Evolutionary conservation across 2,888 invertebrate species (phyloP).

Genomic region (Myopa tessellatipennis): DNA sequence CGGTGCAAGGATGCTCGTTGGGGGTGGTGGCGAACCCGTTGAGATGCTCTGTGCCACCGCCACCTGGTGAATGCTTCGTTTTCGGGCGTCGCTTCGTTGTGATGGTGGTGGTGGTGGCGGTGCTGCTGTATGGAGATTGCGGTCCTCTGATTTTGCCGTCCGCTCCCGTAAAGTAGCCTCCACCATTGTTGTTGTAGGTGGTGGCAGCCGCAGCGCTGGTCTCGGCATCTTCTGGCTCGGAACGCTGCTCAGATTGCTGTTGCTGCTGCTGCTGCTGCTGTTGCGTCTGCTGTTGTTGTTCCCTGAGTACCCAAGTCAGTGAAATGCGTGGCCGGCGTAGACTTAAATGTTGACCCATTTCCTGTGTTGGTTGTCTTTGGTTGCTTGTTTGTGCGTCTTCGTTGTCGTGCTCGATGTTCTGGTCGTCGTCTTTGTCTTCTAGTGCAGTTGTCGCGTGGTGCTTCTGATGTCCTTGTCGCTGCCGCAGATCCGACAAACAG

Average conservation of each 20-base stretch:
- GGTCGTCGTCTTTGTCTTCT: slow-evolving; percentile 17
- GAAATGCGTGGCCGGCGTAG: slow-evolving; percentile 75
- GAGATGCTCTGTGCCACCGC: slow-evolving; percentile 51
- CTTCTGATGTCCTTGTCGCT: slow-evolving; percentile 30
- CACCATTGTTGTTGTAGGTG: slow-evolving; percentile 12
- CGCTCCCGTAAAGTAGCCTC: neutral
- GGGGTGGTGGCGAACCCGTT: slow-evolving; percentile 64
- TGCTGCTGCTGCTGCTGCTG: slow-evolving; percentile 49
- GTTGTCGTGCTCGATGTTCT: slow-evolving; percentile 26
- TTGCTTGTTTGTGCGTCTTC: slow-evolving; percentile 47
- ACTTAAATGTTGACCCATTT: slow-evolving; percentile 72
- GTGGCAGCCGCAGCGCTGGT: slow-evolving; percentile 21
- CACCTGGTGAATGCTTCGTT: slow-evolving; percentile 47
- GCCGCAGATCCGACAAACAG: slow-evolving; percentile 1
- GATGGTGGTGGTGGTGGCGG: slow-evolving; percentile 37
- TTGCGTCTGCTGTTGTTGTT: slow-evolving; percentile 70
- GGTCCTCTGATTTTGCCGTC: neutral
- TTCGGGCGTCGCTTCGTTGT: slow-evolving; percentile 54
- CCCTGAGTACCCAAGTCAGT: slow-evolving; percentile 80
- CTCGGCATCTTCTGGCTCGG: slow-evolving; percentile 10
- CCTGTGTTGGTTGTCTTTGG: slow-evolving; percentile 53
- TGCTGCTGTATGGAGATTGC: neutral
- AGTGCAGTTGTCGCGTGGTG: neutral
- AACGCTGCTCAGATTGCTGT: slow-evolving; percentile 59
- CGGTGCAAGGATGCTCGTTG: slow-evolving; percentile 59